Conservation (phyloP, 2,797 vertebrate genomes). For the Xiphophorus birchmanni region DNA sequence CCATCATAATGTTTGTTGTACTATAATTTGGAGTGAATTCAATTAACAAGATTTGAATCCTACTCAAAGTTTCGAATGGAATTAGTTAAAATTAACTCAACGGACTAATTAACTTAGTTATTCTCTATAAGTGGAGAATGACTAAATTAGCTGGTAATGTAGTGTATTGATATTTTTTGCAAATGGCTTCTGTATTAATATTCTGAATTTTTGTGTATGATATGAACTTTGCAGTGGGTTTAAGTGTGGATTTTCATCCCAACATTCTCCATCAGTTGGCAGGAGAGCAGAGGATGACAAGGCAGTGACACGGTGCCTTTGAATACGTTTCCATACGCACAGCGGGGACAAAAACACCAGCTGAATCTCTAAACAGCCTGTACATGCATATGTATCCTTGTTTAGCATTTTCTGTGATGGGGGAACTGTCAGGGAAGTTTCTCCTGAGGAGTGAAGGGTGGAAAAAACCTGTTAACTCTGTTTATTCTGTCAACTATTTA, state of each 20-base stretch:
- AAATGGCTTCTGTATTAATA: neutral
- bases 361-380: conserved; percentile 29
- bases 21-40: neutral
- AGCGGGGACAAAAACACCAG: conserved; percentile 19
- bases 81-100: neutral
- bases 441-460: conserved; percentile 29
- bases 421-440: conserved; percentile 30
- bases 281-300: conserved; percentile 34
- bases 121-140: neutral
- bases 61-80: neutral
- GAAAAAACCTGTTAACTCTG: neutral
- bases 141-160: neutral
- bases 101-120: too few species aligned
- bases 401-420: conserved; percentile 27
- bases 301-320: conserved; percentile 36
- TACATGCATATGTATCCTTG: conserved; percentile 58
- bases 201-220: neutral
- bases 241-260: conserved; percentile 19
- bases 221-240: neutral
- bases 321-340: conserved; percentile 32
- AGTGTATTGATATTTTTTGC: neutral
- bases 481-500: neutral
- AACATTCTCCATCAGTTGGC: conserved; percentile 29
- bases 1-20: neutral
- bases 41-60: neutral